Evolutionary conservation across 2,888 invertebrate genomes (phyloP).

Genomic region (Xestia xanthographa): DNA sequence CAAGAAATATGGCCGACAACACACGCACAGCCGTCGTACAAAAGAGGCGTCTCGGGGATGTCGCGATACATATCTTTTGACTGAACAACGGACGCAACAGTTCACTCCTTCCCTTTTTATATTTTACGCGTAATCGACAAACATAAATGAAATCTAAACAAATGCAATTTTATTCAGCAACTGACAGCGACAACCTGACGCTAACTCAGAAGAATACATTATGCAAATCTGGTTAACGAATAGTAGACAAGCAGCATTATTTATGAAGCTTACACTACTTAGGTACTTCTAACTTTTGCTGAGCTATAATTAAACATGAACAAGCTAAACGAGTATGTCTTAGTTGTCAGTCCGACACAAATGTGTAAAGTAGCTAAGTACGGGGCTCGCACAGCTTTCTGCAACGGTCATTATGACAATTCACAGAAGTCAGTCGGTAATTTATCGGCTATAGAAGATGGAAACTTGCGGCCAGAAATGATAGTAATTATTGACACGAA

Average conservation of each 20-base stretch:
- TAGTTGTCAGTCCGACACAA: conserved; percentile 64
- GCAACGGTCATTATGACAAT: conserved; percentile 85
- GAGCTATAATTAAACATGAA: conserved; percentile 52
- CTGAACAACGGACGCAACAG: conserved; percentile 83
- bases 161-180: conserved; percentile 69
- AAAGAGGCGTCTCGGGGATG: conserved; percentile 85
- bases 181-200: conserved; percentile 65
- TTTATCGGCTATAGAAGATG: conserved; percentile 84
- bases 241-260: conserved; percentile 44
- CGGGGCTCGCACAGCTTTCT: conserved; percentile 72
- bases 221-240: conserved; percentile 50
- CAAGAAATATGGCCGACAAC: conserved; percentile 89
- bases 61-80: conserved; percentile 87
- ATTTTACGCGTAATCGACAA: conserved; percentile 77
- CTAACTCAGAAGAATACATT: conserved; percentile 56
- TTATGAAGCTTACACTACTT: conserved; percentile 25
- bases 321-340: conserved; percentile 60
- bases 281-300: conserved; percentile 30
- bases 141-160: conserved; percentile 72
- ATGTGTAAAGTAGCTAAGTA: conserved; percentile 79
- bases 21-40: conserved; percentile 85
- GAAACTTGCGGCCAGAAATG: conserved; percentile 83
- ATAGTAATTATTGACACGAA: conserved; percentile 90
- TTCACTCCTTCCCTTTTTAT: conserved; percentile 81
- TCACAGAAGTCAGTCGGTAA: conserved; percentile 86